Evolutionary conservation across 2,113 vertebrate species (phyloP).

Genomic region (Lasiurus borealis): DNA sequence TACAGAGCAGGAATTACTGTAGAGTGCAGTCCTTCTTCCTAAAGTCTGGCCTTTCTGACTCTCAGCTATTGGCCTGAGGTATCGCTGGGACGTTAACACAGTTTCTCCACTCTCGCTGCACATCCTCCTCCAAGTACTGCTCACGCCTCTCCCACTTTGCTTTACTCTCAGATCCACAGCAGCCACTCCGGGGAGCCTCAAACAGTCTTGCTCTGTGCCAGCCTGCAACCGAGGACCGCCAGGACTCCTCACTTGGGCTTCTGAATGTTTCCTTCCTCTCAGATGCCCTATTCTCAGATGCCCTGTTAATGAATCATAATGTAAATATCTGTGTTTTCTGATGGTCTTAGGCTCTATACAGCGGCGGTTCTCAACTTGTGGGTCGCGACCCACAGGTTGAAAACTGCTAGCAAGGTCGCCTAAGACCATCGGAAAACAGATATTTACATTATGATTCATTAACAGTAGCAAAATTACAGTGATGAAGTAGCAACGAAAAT

Average conservation of each 20-base stretch:
- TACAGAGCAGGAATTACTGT: background rate
- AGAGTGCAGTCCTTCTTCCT: too few species aligned
- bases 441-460: too few species aligned
- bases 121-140: too few species aligned
- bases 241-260: background rate
- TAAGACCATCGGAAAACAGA: too few species aligned
- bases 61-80: background rate
- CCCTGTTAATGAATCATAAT: too few species aligned
- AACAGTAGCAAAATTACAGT: too few species aligned
- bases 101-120: background rate
- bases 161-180: background rate
- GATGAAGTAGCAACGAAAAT: too few species aligned
- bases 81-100: background rate
- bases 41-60: background rate
- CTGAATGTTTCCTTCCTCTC: background rate
- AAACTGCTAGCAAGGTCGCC: too few species aligned
- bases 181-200: background rate
- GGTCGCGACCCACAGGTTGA: too few species aligned
- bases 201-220: background rate
- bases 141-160: background rate
- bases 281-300: background rate
- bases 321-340: too few species aligned
- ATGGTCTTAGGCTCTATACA: too few species aligned
- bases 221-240: background rate
- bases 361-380: too few species aligned